These are phyloP conservation scores for Caenorhabditis japonica DNA, from an alignment of 2,888 invertebrate species.

Conservation along the genomic window DNA sequence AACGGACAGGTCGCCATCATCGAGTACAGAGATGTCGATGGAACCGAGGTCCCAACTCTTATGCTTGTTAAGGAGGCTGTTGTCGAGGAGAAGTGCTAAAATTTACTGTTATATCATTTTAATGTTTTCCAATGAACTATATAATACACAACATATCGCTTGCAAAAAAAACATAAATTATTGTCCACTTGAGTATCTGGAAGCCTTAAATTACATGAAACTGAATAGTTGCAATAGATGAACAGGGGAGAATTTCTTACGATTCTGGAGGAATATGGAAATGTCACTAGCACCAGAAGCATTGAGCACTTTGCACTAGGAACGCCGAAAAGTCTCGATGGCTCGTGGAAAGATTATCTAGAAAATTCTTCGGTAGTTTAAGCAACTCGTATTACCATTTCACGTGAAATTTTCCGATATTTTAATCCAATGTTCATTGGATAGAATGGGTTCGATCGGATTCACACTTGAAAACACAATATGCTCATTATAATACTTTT, in stretches of 20 bases:
- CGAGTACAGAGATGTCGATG: conserved; percentile 82
- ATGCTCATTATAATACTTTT: not conserved
- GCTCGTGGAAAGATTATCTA: conserved; percentile 9
- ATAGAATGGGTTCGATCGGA: too few relatives aligned
- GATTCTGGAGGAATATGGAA: not conserved
- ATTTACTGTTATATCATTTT: conserved; percentile 45
- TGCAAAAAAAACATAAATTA: conserved; percentile 50
- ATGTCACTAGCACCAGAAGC: conserved; percentile 6
- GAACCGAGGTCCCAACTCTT: conserved; percentile 83
- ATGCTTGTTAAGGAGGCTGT: conserved; percentile 97
- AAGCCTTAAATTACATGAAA: not conserved
- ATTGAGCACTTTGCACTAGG: conserved; percentile 16
- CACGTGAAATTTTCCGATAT: too few relatives aligned
- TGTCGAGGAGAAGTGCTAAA: conserved; percentile 86
- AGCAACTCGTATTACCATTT: too few relatives aligned
- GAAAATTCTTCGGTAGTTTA: conserved; percentile 3
- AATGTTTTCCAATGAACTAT: conserved; percentile 52
- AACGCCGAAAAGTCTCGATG: not conserved
- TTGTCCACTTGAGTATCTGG: conserved; percentile 35
- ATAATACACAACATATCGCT: conserved; percentile 43
- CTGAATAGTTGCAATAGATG: conserved; percentile 6
- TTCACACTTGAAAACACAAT: too few relatives aligned
- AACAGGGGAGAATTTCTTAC: not conserved
- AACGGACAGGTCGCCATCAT: conserved; percentile 84
- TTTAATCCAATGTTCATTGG: too few relatives aligned